Conservation (phyloP, 2,888 invertebrate genomes). For the Cataglyphis altisquamis region DNA sequence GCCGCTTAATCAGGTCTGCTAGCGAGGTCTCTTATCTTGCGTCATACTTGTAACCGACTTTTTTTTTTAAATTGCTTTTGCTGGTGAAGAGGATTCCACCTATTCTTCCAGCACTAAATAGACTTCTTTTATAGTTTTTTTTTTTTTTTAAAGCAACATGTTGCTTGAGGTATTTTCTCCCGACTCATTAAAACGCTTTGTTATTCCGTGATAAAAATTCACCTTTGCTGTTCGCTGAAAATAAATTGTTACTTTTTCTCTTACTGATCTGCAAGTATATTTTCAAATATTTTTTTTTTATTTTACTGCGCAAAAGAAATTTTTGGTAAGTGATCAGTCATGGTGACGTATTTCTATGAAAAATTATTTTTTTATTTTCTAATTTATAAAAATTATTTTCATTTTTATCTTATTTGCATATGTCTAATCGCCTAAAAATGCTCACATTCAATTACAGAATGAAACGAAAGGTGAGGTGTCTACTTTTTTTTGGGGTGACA, state of each 20-base stretch:
- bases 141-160: not conserved
- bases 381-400: not conserved
- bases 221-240: not conserved
- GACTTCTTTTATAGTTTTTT: not conserved
- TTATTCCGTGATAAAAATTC: not conserved
- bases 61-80: not conserved
- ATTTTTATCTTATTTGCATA: not conserved
- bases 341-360: not conserved
- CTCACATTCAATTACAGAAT: not conserved
- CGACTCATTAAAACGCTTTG: not conserved
- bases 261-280: not conserved
- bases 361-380: not conserved
- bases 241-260: not conserved
- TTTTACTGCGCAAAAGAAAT: not conserved
- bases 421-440: not conserved
- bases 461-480: not conserved
- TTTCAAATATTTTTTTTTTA: not conserved
- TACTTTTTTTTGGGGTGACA: not conserved
- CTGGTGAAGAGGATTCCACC: not conserved
- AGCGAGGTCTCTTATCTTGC: slow-evolving; percentile 1
- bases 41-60: not conserved
- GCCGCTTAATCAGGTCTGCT: not conserved
- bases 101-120: not conserved
- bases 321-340: not conserved
- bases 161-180: not conserved